Evolutionary conservation across 2,797 vertebrate genomes (phyloP), one percentile per base, ranked within the genome.

Genomic region (Hirundo rustica): DNA sequence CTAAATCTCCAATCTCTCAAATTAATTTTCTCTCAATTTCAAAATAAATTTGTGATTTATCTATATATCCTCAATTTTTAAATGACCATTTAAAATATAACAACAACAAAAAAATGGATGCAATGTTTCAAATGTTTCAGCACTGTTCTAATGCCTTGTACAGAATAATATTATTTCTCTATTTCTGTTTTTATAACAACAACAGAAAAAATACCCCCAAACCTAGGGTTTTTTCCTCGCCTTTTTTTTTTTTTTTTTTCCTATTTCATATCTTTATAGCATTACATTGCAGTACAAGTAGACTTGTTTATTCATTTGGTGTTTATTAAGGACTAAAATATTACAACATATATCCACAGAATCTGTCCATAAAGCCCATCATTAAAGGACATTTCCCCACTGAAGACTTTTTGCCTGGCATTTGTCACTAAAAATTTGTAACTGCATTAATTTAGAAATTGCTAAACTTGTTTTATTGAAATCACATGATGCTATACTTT

Each of bases 171-270:
- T n/a, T 30, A 47, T 21, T 74, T 61, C 19, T 60, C 11, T 74
- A 27, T 42, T 81, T 75, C 26, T 61, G 4, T 22, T 79, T 88
- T 51, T 45, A 53, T 4, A 93, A 66, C 6, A 91, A 54, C 6
- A 61, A 9, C 11, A 71, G 13, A 13, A 44, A 50, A 40, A 3
- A 22, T 4, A 62, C 26, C 36, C 7, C 5, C 45, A 72, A 73
- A 30, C 3, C 3, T 26, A 51, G 14, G 7, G 1, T 21, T 58
- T 65, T 58, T 58, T 11, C 3, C 4, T 40, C 11, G 2, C 4
- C 55, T 74, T 61, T 26, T 6, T 38, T 12, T 32, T n/a, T n/a
- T n/a, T n/a, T n/a, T n/a, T n/a, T n/a, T n/a, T n/a, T 64, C 44
- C 30, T 42, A 7, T 64, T 51, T 57, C 3, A 1, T 60, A 68